phyloP scores from a whole-genome alignment of 1,140 invertebrate genomes.

The Tetramorium simillimum region DNA sequence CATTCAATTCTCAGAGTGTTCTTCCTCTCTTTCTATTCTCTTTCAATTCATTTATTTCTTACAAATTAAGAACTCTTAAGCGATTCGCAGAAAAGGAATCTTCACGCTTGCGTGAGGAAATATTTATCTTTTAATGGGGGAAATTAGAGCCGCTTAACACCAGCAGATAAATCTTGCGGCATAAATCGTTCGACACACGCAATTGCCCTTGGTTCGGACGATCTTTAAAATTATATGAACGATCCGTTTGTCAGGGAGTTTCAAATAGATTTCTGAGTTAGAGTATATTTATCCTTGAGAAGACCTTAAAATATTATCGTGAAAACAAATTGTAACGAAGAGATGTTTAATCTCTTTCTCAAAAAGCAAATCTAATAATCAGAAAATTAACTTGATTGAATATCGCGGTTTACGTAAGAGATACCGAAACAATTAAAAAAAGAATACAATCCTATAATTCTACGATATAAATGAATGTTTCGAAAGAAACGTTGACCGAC shows the following conservation, averaged over 20 bases:
- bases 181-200: not conserved
- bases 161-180: not conserved
- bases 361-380: not conserved
- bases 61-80: not conserved
- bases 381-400: not conserved
- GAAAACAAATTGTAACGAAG: not conserved
- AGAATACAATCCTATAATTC: not conserved
- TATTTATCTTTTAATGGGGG: slow-evolving; percentile 1
- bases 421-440: not conserved
- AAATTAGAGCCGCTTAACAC: not conserved
- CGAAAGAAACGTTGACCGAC: not conserved
- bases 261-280: slow-evolving; percentile 16
- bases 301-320: not conserved
- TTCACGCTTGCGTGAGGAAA: not conserved
- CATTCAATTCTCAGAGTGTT: not conserved
- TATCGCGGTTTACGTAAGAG: not conserved
- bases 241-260: not conserved
- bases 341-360: not conserved
- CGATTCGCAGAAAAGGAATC: not conserved
- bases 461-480: not conserved
- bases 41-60: slow-evolving; percentile 11
- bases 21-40: not conserved
- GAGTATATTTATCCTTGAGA: slow-evolving; percentile 1
- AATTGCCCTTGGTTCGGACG: not conserved
- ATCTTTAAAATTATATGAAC: slow-evolving; percentile 1